These are phyloP conservation scores for Rhinichthys klamathensis DNA, from an alignment of 2,113 vertebrate genomes.

Conservation along the genomic window DNA sequence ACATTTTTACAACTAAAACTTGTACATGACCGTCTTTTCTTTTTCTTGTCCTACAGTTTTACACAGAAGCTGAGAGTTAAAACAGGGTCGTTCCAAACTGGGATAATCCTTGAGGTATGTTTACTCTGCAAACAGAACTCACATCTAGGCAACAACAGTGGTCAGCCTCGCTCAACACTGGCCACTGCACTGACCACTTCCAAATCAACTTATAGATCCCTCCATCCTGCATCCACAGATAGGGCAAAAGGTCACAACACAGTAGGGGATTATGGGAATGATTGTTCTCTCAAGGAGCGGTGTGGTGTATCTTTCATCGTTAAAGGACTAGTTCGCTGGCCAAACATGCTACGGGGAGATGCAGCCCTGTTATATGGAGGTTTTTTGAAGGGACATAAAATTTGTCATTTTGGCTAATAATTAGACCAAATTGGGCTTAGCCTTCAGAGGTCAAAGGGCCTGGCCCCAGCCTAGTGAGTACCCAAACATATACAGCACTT, in stretches of 20 bases:
- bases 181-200: slow-evolving; percentile 73
- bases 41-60: background rate
- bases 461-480: slow-evolving; percentile 75
- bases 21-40: background rate
- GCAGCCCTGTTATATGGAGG: slow-evolving; percentile 80
- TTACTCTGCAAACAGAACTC: slow-evolving; percentile 79
- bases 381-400: slow-evolving; percentile 90
- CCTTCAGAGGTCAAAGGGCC: slow-evolving; percentile 81
- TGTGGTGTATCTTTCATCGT: slow-evolving; percentile 96
- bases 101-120: slow-evolving; percentile 64
- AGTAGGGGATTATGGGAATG: slow-evolving; percentile 91
- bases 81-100: background rate
- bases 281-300: slow-evolving; percentile 87
- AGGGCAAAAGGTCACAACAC: slow-evolving; percentile 90
- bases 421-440: slow-evolving; percentile 84
- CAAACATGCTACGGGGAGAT: slow-evolving; percentile 86
- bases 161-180: slow-evolving; percentile 60
- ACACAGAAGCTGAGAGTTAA: background rate
- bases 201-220: slow-evolving; percentile 91
- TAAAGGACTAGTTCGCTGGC: slow-evolving; percentile 85
- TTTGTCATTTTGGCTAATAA: slow-evolving; percentile 94
- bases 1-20: background rate
- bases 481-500: slow-evolving; percentile 43
- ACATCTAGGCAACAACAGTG: slow-evolving; percentile 52
- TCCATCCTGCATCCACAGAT: slow-evolving; percentile 88